Evolutionary conservation across 1,140 invertebrate genomes (phyloP), one percentile per base, ranked within the genome.

Genomic region (Drosophila paulistorum): DNA sequence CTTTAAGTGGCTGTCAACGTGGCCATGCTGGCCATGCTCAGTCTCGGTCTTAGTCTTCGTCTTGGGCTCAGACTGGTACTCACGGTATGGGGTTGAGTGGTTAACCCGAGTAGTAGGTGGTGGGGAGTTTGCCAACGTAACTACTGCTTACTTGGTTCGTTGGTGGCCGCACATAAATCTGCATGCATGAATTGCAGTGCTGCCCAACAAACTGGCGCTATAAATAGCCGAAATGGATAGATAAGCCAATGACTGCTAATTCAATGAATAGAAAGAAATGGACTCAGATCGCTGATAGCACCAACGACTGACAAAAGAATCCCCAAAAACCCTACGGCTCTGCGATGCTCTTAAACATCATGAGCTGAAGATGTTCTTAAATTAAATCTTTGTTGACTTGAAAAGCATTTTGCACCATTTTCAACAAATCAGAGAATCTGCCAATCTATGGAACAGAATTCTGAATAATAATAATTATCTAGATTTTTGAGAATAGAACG

Each of bases 1-100:
- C 87, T 89, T 90, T 79, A 90, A 90, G 89, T 87, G 83, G 79
- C 87, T 90, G 87, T 90, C 87, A 90, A 82, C 83, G 78, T 68
- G 71, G 66, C 64, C 60, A 51, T 41, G 61, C 30, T 35, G 35
- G 55, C 51, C 39, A 42, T 48, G 54, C 45, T 51, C 45, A 10
- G 45, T 51, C 45, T 23, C 45, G 11, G 45, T 23, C 45, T 48
- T 9, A 14, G 42, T 48, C 45, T 20, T 20, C n/a, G 45, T 48
- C 17, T 7, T 14, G 42, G 42, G 6, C n/a, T 14, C 9, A 14
- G 45, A 2, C 45, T 20, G 7, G 7, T 7, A 9, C 14, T 0
- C 6, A 33, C 20, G 7, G 14, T 1, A 26, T n/a, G 55, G 54
- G 42, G 26, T 64, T 17, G 68, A 63, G 37, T 71, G 67, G 30